These are phyloP conservation scores for Mus musculus DNA, from an alignment of 2,113 vertebrate genomes.

Conservation along the genomic window DNA sequence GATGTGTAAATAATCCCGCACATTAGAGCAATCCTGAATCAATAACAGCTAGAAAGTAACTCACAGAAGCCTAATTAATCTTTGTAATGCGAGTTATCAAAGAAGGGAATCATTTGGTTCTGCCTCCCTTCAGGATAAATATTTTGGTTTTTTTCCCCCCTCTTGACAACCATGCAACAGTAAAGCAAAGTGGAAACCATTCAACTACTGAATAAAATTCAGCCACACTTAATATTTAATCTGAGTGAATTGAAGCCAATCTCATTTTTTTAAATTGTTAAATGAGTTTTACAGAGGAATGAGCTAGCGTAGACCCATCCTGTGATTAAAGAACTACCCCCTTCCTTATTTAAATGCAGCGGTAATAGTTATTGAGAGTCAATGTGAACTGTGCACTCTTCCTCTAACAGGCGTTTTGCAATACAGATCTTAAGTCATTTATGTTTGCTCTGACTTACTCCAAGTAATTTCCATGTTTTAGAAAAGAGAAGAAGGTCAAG, in stretches of 20 bases:
- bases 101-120: slow-evolving; percentile 64
- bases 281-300: slow-evolving; percentile 52
- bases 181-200: slow-evolving; percentile 50
- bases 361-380: slow-evolving; percentile 1
- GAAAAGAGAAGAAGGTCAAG: not conserved
- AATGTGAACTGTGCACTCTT: not conserved
- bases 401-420: not conserved
- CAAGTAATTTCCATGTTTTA: slow-evolving; percentile 8
- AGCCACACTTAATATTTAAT: slow-evolving; percentile 44
- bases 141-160: slow-evolving; percentile 60
- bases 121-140: slow-evolving; percentile 69
- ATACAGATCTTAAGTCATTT: not conserved
- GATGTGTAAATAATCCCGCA: slow-evolving; percentile 84
- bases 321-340: not conserved
- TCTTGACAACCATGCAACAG: not conserved
- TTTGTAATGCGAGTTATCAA: slow-evolving; percentile 69
- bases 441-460: not conserved
- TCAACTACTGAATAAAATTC: slow-evolving; percentile 65
- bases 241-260: slow-evolving; percentile 49
- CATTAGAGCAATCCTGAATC: slow-evolving; percentile 79
- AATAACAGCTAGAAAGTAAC: slow-evolving; percentile 77
- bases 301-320: not conserved
- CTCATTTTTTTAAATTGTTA: slow-evolving; percentile 15
- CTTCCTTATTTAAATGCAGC: slow-evolving; percentile 14
- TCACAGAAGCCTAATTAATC: slow-evolving; percentile 79